A percentile compares a stretch with the other conserved stretches of the same genome.
Evolutionary conservation across 1,140 invertebrate genomes (phyloP).

Genomic region (Nixonia krombeini): DNA sequence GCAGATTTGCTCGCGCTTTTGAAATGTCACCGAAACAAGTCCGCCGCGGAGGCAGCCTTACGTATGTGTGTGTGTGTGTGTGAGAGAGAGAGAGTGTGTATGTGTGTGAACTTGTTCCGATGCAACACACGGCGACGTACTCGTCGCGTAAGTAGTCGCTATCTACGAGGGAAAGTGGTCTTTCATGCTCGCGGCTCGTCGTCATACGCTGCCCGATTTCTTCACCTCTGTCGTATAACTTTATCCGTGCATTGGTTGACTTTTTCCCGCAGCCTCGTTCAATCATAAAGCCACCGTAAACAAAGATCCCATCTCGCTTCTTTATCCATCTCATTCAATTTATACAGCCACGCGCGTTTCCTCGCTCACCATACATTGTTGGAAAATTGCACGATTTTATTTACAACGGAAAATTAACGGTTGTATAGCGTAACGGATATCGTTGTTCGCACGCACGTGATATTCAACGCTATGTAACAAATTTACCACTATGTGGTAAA

Average conservation of each 20-base stretch:
- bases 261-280: constrained; percentile 25
- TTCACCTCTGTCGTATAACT: constrained; percentile 30
- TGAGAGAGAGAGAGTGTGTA: neutral
- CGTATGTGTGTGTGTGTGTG: neutral
- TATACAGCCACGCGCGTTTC: no score
- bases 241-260: constrained; percentile 25
- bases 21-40: constrained; percentile 41
- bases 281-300: constrained; percentile 18
- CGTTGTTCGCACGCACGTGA: no score
- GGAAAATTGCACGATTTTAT: no score
- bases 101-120: constrained; percentile 3
- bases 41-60: constrained; percentile 7
- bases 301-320: constrained; percentile 28
- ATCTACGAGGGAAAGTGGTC: constrained; percentile 37
- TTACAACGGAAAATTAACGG: no score
- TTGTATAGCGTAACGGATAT: no score
- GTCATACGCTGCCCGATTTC: constrained; percentile 24
- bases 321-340: no score
- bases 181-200: constrained; percentile 26
- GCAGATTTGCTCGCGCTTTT: constrained; percentile 22
- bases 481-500: no score
- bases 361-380: no score
- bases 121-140: neutral
- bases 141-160: neutral
- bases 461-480: no score